phyloP scores from a whole-genome alignment of 2,113 vertebrate species.

The Thomomys bottae region DNA sequence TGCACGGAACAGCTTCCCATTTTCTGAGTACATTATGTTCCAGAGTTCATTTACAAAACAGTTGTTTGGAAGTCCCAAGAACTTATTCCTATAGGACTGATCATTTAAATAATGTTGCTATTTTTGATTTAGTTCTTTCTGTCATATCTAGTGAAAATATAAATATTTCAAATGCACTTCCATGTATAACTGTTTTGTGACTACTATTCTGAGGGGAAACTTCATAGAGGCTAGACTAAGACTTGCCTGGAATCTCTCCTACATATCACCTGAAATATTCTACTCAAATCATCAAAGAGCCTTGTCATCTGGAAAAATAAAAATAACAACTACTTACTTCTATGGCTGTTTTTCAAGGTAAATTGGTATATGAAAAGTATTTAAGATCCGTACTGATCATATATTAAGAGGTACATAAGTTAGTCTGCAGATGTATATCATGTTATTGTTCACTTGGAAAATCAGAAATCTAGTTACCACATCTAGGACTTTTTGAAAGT shows the following conservation, averaged over 20 bases:
- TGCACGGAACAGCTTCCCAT: slow-evolving; percentile 21
- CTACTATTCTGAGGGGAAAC: slow-evolving; percentile 24
- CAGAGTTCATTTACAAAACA: slow-evolving; percentile 40
- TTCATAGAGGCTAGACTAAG: background rate
- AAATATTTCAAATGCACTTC: slow-evolving; percentile 33
- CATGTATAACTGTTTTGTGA: background rate
- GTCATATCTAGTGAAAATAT: background rate
- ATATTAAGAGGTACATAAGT: background rate
- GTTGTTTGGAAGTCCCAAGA: slow-evolving; percentile 15
- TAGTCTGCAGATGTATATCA: background rate
- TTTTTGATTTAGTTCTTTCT: slow-evolving; percentile 51
- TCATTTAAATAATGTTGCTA: slow-evolving; percentile 33
- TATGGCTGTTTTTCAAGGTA: background rate
- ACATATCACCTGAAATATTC: background rate
- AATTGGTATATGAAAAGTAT: slow-evolving; percentile 15
- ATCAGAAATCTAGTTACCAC: background rate
- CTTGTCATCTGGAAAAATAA: background rate
- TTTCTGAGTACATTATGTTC: slow-evolving; percentile 41
- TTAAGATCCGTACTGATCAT: background rate
- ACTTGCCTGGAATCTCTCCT: background rate
- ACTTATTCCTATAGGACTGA: slow-evolving; percentile 23
- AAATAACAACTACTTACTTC: background rate
- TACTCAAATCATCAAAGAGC: background rate
- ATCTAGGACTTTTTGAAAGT: background rate
- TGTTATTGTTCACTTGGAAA: background rate